Evolutionary conservation across 1,140 invertebrate species (phyloP).

Genomic region (Popillia japonica): DNA sequence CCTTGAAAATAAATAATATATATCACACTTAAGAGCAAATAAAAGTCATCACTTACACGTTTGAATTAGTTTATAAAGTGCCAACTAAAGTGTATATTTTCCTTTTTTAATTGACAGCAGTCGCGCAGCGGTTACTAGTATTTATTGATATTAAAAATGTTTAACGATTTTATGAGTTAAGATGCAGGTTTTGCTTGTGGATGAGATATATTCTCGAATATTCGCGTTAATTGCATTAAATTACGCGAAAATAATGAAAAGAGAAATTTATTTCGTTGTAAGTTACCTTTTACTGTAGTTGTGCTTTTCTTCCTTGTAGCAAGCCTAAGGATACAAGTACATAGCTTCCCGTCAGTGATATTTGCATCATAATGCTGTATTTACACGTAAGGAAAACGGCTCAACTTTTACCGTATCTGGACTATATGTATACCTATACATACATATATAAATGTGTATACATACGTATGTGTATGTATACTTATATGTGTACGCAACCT

Average conservation of each 20-base stretch:
- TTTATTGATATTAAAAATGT: conserved; percentile 23
- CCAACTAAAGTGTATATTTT: background rate
- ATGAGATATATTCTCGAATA: conserved; percentile 10
- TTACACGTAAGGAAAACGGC: no score
- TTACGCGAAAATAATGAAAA: conserved; percentile 34
- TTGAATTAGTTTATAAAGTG: conserved; percentile 29
- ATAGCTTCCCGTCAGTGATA: no score
- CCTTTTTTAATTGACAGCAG: conserved; percentile 16
- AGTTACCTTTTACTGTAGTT: background rate
- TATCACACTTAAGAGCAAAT: conserved; percentile 5
- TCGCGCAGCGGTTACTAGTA: background rate
- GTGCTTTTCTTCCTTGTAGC: background rate
- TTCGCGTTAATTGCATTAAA: conserved; percentile 28
- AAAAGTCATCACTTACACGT: conserved; percentile 18
- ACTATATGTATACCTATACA: background rate
- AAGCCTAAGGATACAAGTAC: background rate
- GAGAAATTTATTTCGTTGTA: conserved; percentile 34
- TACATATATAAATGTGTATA: background rate
- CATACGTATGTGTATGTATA: background rate
- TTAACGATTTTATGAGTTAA: background rate
- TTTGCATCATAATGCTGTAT: no score
- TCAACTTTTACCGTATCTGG: no score
- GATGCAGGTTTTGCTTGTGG: background rate
- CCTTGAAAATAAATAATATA: background rate
- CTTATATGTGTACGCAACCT: background rate